Conservation (phyloP, 35 echinoderm and acorn worm genomes). For the Ptychodera flava region DNA sequence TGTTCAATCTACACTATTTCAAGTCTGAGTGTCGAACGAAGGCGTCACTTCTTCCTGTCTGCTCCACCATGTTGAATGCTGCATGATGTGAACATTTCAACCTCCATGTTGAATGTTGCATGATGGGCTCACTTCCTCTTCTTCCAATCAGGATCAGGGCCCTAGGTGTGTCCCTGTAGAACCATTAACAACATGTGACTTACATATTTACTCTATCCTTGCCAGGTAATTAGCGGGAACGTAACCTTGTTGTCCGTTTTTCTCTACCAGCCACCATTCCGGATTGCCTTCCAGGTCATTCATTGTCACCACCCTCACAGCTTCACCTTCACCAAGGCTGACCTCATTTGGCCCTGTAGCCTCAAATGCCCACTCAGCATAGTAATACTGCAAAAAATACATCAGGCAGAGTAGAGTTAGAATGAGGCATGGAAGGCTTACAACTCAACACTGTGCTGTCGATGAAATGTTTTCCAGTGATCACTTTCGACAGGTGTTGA, state of each 20-base stretch:
- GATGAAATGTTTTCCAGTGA: no score
- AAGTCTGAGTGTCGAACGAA: no score
- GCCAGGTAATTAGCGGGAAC: conserved; percentile 37
- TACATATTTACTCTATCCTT: background rate
- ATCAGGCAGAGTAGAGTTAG: no score
- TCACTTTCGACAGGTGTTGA: no score
- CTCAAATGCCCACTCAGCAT: conserved; percentile 86
- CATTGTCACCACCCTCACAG: conserved; percentile 54
- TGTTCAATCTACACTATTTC: no score
- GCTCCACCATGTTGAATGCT: background rate
- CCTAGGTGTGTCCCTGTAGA: no score
- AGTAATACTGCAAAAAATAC: conserved; percentile 72
- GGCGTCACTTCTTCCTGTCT: no score
- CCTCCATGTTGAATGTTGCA: background rate
- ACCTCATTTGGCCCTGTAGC: conserved; percentile 64
- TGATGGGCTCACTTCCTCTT: no score
- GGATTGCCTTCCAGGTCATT: conserved; percentile 87
- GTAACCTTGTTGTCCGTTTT: conserved; percentile 78
- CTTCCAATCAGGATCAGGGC: no score
- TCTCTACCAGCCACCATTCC: conserved; percentile 98
- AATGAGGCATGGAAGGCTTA: no score
- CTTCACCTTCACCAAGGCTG: conserved; percentile 42
- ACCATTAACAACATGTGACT: no score
- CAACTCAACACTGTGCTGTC: no score
- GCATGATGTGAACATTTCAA: background rate